Conservation (phyloP, 64 coral and sea anemone species). For the Pocillopora verrucosa region DNA sequence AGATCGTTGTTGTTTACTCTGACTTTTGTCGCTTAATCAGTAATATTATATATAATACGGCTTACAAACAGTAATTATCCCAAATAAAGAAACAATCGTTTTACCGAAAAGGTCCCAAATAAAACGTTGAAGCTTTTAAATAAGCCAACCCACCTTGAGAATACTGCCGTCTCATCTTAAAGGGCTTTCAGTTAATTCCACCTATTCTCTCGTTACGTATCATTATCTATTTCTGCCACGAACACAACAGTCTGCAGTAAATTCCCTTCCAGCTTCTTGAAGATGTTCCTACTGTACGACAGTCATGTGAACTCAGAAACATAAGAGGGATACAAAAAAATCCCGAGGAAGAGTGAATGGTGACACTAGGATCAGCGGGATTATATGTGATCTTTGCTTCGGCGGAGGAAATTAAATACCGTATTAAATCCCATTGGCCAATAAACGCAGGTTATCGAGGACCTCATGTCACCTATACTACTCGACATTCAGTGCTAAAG, state of each 20-base stretch:
- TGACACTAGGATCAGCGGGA: not conserved
- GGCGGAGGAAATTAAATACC: not conserved
- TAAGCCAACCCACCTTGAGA: not conserved
- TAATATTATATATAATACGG: not conserved
- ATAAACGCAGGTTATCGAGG: not conserved
- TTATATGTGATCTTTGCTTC: not conserved
- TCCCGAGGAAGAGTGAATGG: not conserved
- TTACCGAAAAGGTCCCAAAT: not conserved
- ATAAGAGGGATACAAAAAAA: not conserved
- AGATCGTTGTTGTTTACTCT: not conserved
- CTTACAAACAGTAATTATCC: not conserved
- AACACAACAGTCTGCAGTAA: too few species aligned
- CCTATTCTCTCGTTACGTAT: too few species aligned
- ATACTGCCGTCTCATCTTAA: not conserved
- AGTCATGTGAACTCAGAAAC: not conserved
- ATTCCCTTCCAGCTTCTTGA: not conserved
- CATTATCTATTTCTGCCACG: not conserved
- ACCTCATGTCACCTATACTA: not conserved
- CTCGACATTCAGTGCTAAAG: not conserved
- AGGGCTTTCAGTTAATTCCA: not conserved
- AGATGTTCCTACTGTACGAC: not conserved
- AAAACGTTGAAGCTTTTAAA: not conserved
- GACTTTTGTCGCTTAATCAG: not conserved
- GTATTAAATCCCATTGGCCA: conserved; percentile 8
- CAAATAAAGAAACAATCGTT: not conserved